These are phyloP conservation scores for Montipora capricornis DNA, from an alignment of 64 coral and sea anemone genomes.

Conservation along the genomic window DNA sequence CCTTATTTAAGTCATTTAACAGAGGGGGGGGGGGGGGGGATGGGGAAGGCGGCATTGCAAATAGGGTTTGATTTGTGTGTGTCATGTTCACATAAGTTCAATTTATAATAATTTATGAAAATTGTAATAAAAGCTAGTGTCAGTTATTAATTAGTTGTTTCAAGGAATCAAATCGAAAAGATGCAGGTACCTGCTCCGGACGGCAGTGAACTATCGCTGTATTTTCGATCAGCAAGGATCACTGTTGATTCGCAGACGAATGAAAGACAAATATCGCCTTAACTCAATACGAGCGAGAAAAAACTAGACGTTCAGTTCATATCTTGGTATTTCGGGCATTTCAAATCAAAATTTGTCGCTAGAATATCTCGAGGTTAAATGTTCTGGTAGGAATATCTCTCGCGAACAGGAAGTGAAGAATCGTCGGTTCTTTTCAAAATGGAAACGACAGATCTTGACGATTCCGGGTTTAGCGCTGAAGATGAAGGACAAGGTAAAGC, in stretches of 20 bases:
- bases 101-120: background rate
- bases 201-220: background rate
- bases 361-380: background rate
- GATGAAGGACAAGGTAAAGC: background rate
- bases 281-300: background rate
- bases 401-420: background rate
- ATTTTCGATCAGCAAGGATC: background rate
- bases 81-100: background rate
- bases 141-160: conserved; percentile 30
- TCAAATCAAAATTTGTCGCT: background rate
- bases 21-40: no score
- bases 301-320: no score
- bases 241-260: background rate
- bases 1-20: no score
- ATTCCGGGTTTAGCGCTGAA: background rate
- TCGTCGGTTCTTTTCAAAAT: background rate
- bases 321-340: background rate
- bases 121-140: background rate
- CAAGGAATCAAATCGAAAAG: background rate
- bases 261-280: no score
- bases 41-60: no score
- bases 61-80: no score
- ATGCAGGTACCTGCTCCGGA: conserved; percentile 23
- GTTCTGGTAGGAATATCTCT: background rate
- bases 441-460: background rate